Evolutionary conservation across 2,888 invertebrate species (phyloP).

Genomic region (Therioaphis trifolii): DNA sequence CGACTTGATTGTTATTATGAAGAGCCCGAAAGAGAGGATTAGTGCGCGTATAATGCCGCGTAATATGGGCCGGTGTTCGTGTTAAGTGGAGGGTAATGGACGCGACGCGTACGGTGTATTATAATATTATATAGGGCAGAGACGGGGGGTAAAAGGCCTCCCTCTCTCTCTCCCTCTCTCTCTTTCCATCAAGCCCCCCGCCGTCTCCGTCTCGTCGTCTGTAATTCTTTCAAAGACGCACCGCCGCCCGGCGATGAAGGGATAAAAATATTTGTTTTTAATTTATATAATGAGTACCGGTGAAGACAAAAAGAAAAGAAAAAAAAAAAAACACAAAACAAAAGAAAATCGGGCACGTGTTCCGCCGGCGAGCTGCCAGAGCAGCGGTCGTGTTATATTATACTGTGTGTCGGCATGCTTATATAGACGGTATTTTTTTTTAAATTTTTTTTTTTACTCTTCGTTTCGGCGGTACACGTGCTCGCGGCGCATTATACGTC

Average conservation of each 20-base stretch:
- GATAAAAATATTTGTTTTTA: conserved; percentile 53
- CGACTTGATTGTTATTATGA: conserved; percentile 52
- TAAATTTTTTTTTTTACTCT: not conserved
- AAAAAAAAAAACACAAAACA: conserved; percentile 16
- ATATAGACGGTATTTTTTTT: conserved; percentile 37
- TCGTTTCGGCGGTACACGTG: not conserved
- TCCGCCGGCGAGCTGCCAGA: not conserved
- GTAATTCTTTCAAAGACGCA: conserved; percentile 1
- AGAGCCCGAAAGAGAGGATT: conserved; percentile 46
- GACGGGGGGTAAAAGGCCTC: not conserved
- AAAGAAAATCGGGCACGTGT: conserved; percentile 52
- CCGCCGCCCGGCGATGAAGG: conserved; percentile 20
- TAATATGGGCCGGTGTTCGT: conserved; percentile 40
- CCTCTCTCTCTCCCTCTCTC: not conserved
- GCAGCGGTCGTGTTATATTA: not conserved
- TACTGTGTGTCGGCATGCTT: conserved; percentile 30
- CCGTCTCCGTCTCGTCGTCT: not conserved
- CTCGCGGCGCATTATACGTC: not conserved
- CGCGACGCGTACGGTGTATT: not conserved
- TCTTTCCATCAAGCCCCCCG: no score
- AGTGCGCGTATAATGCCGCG: conserved; percentile 7
- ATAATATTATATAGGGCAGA: not conserved
- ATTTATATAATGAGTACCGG: conserved; percentile 35
- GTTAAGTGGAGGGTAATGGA: conserved; percentile 59
- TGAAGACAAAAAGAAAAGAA: not conserved